phyloP scores from a whole-genome alignment of 2,888 invertebrate genomes.

The Heliconius cydno region DNA sequence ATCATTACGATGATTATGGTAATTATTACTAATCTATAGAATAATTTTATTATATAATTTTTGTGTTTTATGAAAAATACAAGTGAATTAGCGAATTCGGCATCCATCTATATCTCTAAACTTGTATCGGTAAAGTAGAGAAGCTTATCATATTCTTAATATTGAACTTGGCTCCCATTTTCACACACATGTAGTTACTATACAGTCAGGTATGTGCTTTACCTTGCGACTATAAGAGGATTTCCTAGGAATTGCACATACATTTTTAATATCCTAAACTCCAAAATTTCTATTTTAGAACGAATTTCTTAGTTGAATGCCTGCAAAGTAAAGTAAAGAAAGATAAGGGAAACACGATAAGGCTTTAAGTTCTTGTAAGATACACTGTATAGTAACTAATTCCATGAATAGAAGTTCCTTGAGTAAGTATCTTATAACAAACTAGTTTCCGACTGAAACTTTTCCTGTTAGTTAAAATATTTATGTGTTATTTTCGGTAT shows the following conservation, averaged over 20 bases:
- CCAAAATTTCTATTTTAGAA: neutral
- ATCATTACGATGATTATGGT: too few relatives aligned
- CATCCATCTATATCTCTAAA: too few relatives aligned
- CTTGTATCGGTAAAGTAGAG: too few relatives aligned
- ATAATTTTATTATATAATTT: too few relatives aligned
- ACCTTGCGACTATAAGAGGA: neutral
- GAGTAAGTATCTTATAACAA: neutral
- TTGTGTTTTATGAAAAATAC: too few relatives aligned
- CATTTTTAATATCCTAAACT: slow-evolving; percentile 10
- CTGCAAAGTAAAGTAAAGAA: neutral
- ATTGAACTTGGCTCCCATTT: neutral
- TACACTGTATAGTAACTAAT: neutral
- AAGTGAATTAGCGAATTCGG: too few relatives aligned
- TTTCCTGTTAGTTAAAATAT: neutral
- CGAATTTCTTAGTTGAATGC: neutral
- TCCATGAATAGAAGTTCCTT: neutral
- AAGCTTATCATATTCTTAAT: neutral
- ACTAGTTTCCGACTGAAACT: neutral
- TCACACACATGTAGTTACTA: neutral
- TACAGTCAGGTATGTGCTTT: neutral
- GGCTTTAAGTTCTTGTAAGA: slow-evolving; percentile 11
- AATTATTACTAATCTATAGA: too few relatives aligned
- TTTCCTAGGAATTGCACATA: neutral
- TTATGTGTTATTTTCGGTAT: too few relatives aligned
- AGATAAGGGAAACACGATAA: neutral